Base-by-base conservation (phyloP, 2,797 vertebrate species). In the Molossus alvarezi region DNA sequence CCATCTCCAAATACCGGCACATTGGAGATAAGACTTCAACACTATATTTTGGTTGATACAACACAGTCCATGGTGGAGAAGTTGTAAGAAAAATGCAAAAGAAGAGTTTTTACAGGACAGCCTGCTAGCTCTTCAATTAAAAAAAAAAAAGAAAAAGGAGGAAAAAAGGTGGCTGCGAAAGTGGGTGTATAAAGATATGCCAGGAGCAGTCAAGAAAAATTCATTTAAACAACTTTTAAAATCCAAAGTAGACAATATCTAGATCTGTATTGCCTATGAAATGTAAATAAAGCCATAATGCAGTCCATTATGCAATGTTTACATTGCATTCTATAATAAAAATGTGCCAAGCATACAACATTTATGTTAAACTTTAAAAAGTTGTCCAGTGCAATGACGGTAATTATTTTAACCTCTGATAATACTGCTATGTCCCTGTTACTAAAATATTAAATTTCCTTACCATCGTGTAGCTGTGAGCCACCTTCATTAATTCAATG, bases 401-500 rank as follows among this genome's bases (percentile, higher is more conserved):
- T 4, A 62, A 80, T 64, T 77, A 53, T 72, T 67, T 71, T 83
- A 48, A 29, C 4, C 5, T 76, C 80, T 85, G 55, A 14, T n/a
- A 23, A 58, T 33, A 81, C 0, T 37, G 5, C 5, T n/a, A 10
- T 65, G 1, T 5, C 1, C 72, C 9, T 33, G 7, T 51, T 75
- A 72, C 55, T 62, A 20, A 84, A 85, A 91, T 27, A 29, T 57
- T 76, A 71, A 94, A 29, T 75, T 79, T 81, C 1, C 98, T 98
- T 98, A 99, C 98, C 98, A 99, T 99, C 27, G 98, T 99, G 96
- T 99, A 99, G 97, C 97, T 98, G 96, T 99, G 98, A 77, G 98
- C 98, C 97, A 98, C 98, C 53, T 98, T 98, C 98, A 99, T 99
- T 83, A 99, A 97, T 48, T 99, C 98, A 76, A 98, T 98, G 90